Conservation (phyloP, 2,888 invertebrate genomes). For the Macropis europaea region DNA sequence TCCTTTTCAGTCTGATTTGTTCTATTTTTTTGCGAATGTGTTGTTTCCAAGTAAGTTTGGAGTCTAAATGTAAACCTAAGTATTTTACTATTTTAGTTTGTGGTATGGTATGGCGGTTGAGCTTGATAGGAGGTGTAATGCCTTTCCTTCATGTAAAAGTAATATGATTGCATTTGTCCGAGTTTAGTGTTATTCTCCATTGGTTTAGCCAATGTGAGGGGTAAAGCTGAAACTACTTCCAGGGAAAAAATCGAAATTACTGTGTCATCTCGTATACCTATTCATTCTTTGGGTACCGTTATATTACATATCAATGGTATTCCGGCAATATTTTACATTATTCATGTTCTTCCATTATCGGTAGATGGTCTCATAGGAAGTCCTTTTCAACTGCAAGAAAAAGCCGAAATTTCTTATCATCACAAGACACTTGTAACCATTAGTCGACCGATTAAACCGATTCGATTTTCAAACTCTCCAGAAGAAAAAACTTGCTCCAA, state of each 20-base stretch:
- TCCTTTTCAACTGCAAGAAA: neutral
- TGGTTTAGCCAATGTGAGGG: too few species aligned
- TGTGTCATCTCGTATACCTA: neutral
- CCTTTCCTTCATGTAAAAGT: too few species aligned
- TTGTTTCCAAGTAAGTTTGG: too few species aligned
- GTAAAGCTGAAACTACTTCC: neutral
- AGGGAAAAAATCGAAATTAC: neutral
- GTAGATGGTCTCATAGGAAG: slow-evolving; percentile 10
- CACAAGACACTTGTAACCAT: neutral
- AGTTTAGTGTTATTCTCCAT: too few species aligned
- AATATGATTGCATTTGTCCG: too few species aligned
- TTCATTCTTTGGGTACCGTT: neutral
- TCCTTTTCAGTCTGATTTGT: too few species aligned
- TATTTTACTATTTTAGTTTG: too few species aligned
- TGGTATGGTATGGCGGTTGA: too few species aligned
- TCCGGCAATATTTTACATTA: neutral
- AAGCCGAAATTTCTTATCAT: slow-evolving; percentile 1
- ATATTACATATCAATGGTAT: neutral
- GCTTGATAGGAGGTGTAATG: too few species aligned
- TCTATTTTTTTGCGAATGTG: too few species aligned
- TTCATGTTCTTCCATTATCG: neutral
- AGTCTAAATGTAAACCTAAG: too few species aligned
- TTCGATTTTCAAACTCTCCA: neutral
- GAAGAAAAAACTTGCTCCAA: too few species aligned
- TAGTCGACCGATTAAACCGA: neutral